Evolutionary conservation across 2,113 vertebrate species (phyloP).

Genomic region (Myocastor coypus): DNA sequence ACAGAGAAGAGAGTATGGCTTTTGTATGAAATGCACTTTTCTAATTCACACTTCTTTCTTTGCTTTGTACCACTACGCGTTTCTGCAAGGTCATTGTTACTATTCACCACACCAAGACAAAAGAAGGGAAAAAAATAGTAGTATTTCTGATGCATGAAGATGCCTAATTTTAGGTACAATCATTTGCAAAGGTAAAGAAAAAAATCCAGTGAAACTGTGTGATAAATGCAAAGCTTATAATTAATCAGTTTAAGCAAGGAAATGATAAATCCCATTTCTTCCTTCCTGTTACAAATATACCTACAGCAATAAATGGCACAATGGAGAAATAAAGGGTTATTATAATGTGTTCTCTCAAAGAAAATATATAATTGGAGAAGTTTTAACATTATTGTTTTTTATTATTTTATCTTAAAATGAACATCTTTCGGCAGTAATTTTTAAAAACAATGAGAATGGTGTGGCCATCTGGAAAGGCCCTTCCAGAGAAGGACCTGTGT

Average conservation of each 20-base stretch:
- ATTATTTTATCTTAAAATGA: not conserved
- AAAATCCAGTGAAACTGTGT: not conserved
- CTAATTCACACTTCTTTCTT: not conserved
- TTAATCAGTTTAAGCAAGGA: conserved; percentile 42
- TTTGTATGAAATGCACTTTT: not conserved
- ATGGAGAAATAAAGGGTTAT: not conserved
- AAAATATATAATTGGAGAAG: not conserved
- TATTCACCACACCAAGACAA: conserved; percentile 53
- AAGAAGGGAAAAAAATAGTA: conserved; percentile 53
- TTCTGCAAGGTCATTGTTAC: conserved; percentile 47
- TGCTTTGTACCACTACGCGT: not conserved
- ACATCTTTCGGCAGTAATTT: not conserved
- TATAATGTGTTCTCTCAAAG: conserved; percentile 4
- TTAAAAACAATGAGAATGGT: not conserved
- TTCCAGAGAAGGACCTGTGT: not conserved
- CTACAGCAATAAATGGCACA: conserved; percentile 38
- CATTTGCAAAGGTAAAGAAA: conserved; percentile 44
- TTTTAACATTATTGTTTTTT: conserved; percentile 9
- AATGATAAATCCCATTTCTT: not conserved
- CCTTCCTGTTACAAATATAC: not conserved
- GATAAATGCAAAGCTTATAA: conserved; percentile 37
- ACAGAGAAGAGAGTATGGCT: not conserved
- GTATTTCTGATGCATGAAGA: not conserved
- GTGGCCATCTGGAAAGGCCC: not conserved
- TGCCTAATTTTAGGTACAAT: conserved; percentile 57